Percentiles rank a stretch among this genome's conserved stretches.
phyloP scores from a whole-genome alignment of 37 sponge, comb jelly and placozoan genomes.

The Geodia barretti region DNA sequence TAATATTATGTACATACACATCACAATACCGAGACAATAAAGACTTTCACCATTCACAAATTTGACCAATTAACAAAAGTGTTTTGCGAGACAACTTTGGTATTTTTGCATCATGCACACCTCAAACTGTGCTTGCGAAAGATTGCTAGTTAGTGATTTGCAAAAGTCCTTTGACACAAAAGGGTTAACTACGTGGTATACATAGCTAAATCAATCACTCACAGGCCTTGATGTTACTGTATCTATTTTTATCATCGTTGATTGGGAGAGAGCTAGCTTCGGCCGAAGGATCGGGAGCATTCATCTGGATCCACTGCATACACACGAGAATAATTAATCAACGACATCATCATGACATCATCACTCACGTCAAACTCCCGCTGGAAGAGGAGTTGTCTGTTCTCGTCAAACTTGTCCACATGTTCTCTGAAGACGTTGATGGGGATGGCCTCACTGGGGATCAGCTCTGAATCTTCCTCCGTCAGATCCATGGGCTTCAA shows the following conservation, averaged over 20 bases:
- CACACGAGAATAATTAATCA: background rate
- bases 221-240: conserved; percentile 88
- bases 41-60: too few species aligned
- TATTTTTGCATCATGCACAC: too few species aligned
- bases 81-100: too few species aligned
- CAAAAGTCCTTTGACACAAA: background rate
- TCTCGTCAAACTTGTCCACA: conserved; percentile 46
- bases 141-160: background rate
- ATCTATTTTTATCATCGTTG: conserved; percentile 87
- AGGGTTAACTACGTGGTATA: background rate
- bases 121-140: too few species aligned
- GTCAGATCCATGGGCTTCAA: background rate
- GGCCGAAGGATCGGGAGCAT: conserved; percentile 27
- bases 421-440: conserved; percentile 40
- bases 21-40: too few species aligned
- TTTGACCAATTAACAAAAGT: too few species aligned
- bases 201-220: conserved; percentile 2
- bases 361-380: conserved; percentile 52
- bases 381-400: conserved; percentile 48
- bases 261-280: conserved; percentile 48
- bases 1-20: too few species aligned
- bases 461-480: background rate
- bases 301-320: conserved; percentile 37
- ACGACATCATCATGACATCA: background rate
- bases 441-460: conserved; percentile 15